Evolutionary conservation across 2,888 invertebrate species (phyloP).

Genomic region (Nymphalis c-album): DNA sequence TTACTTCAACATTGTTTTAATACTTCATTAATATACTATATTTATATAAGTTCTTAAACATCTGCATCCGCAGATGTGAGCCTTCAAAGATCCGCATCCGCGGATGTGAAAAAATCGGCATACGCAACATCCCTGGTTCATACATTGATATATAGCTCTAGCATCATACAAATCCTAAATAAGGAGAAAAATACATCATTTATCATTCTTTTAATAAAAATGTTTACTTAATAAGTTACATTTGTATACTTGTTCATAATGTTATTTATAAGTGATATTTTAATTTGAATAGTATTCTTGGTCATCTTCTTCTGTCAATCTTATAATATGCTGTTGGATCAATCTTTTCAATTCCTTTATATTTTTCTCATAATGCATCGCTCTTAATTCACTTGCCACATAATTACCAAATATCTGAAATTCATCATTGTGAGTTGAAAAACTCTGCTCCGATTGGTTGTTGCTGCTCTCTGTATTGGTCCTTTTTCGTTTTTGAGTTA

Average conservation of each 20-base stretch:
- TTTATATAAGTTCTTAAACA: too few species aligned
- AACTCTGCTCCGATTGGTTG: background rate
- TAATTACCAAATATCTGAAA: constrained; percentile 26
- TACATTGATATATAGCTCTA: too few species aligned
- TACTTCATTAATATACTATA: too few species aligned
- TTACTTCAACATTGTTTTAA: too few species aligned
- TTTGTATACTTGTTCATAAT: background rate
- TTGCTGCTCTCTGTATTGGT: background rate
- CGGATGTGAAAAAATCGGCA: too few species aligned
- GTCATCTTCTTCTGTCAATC: constrained; percentile 16
- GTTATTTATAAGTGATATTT: background rate
- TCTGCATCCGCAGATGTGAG: too few species aligned
- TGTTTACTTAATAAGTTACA: background rate
- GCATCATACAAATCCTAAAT: too few species aligned
- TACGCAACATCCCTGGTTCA: too few species aligned
- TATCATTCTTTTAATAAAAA: too few species aligned
- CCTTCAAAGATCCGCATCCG: too few species aligned
- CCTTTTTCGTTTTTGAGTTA: background rate
- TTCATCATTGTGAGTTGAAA: constrained; percentile 9
- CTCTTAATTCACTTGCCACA: constrained; percentile 18
- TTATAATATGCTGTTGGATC: constrained; percentile 14
- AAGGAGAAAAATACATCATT: too few species aligned
- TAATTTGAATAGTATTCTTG: constrained; percentile 19
- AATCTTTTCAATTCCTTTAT: constrained; percentile 18
- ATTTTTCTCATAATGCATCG: constrained; percentile 25